Conservation (phyloP, 2,113 vertebrate genomes). For the Nothocercus julius region DNA sequence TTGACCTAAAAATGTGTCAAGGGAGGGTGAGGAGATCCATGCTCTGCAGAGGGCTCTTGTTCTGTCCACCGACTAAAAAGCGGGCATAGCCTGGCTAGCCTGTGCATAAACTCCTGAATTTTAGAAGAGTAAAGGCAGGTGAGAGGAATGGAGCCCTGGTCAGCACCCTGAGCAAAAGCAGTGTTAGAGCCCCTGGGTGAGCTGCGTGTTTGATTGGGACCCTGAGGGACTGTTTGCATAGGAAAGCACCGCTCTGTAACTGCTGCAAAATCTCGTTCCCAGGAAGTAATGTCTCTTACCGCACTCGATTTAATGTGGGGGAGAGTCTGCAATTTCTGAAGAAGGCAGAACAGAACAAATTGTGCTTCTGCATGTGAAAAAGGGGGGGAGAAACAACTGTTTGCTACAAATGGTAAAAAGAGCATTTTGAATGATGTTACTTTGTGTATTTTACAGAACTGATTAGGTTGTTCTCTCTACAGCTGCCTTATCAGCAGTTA, state of each 20-base stretch:
- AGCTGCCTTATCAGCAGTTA: conserved; percentile 55
- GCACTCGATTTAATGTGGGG: background rate
- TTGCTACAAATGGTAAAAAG: conserved; percentile 35
- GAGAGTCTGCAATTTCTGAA: background rate
- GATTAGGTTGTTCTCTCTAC: conserved; percentile 23
- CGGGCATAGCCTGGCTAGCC: background rate
- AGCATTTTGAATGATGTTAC: conserved; percentile 37
- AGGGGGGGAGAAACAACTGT: background rate
- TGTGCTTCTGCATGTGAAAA: conserved; percentile 18
- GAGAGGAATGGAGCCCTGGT: background rate
- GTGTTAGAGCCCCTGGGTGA: background rate
- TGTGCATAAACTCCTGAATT: background rate
- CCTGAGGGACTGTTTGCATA: background rate
- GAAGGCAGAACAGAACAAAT: conserved; percentile 18
- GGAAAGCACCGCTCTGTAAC: background rate
- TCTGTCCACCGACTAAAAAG: background rate
- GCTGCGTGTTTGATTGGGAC: background rate
- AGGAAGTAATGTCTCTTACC: background rate
- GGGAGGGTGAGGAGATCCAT: background rate
- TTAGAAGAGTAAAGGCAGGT: background rate
- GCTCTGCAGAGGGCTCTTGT: background rate
- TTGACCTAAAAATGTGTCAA: background rate
- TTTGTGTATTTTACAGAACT: conserved; percentile 49
- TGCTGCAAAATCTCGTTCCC: background rate
- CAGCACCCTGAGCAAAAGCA: background rate